Evolutionary conservation across 2,113 vertebrate species (phyloP), one percentile per base, ranked within the genome.

Genomic region (Danionella cerebrum): DNA sequence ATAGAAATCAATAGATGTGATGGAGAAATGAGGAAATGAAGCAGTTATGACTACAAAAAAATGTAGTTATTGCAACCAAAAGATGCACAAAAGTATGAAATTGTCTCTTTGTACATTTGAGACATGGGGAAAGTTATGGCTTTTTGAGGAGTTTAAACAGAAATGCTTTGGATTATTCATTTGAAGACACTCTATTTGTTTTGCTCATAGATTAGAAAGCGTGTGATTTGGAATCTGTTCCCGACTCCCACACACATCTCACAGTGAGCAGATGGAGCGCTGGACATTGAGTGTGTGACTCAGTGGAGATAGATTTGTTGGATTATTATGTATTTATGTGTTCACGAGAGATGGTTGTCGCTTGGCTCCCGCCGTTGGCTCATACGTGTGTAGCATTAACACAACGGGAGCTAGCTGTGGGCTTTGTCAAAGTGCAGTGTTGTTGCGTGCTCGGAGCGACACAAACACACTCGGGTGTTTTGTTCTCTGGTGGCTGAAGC

Each of bases 321-420:
- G 47, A 64, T 62, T 74, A 59, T 70, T 67, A 67, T 53, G 67
- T 67, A 70, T 69, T 70, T 67, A 66, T 62, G 67, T 48, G 65
- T 67, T 33, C 69, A 72, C 71, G 41, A 29, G 21, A 8, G 41
- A 60, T 29, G 58, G 42, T 62, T 47, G 38, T 63, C 52, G 69
- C 10, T 38, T 21, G 29, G 76, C 67, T 71, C 76, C 78, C 65
- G 73, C 73, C 36, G 67, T 33, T 41, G 24, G 59, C 69, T 59
- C 59, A 35, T 45, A 12, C 36, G 13, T 58, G 35, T 58, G 10
- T 31, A 33, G 51, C 51, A 53, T 53, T 53, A 53, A 53, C 50
- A 52, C 50, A 19, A 53, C 27, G 1, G 4, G 24, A 29, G 9
- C 29, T 51, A 27, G 48, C n/a, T 33, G 57, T 13, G 25, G 39